Evolutionary conservation across 1,140 invertebrate genomes (phyloP), one percentile per base, ranked within the genome.

Genomic region (Euura saliciscinereae): DNA sequence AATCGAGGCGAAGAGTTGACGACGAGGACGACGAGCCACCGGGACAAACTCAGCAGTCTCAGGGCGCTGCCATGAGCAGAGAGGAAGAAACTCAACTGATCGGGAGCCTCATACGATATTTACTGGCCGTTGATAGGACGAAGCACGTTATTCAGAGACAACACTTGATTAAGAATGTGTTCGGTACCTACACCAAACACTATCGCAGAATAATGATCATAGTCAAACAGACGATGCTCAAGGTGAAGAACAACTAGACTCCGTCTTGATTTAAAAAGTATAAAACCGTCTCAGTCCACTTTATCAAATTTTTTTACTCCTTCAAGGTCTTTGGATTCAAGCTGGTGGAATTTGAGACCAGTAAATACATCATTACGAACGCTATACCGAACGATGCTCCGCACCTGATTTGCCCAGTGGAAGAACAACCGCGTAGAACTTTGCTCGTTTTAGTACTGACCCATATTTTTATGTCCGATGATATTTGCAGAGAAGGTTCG

Each of bases 301-400:
- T 71, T 51, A 51, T 73, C 13, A 70, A 66, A 65, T 70, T 66
- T 28, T 4, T 67, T 45, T 45, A 3, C 72, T 45, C 64, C 71
- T 68, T 44, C 69, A 10, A 86, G 84, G 71, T 83, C 6, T 85
- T 85, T 76, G 84, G 84, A n/a, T 84, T 79, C n/a, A 68, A 76
- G 2, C 43, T 85, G 10, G 10, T 79, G 8, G 76, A 84, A 65
- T 13, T 79, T 8, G 79, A 81, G 65, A 45, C 28, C 67, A 78
- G 75, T 45, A 86, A 82, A 46, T 81, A 79, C 4, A 80, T 85
- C 66, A 4, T 85, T 2, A 70, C 76, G 8, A 86, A 86, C 28
- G 71, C 71, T 6, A 45, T 85, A 51, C 10, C 74, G n/a, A 84
- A 83, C 28, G 1, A 69, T 6, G 59, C 77, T 44, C 77, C 77